Evolutionary conservation across 2,888 invertebrate genomes (phyloP).

Genomic region (Nemotelus nigrinus): DNA sequence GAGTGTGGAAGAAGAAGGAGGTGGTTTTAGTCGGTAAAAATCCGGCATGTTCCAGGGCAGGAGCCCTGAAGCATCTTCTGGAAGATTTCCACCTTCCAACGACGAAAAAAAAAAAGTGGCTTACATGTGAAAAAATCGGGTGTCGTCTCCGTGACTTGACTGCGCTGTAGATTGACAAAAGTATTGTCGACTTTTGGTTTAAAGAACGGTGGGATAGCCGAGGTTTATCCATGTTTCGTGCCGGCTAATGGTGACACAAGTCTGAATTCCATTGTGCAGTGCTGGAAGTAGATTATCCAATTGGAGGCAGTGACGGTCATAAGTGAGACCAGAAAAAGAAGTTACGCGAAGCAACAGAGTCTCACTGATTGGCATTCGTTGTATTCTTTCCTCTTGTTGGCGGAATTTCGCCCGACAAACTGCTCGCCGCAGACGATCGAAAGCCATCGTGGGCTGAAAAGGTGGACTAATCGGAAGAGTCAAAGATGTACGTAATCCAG

Average conservation of each 20-base stretch:
- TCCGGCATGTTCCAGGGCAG: too few species aligned
- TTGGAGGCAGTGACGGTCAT: too few species aligned
- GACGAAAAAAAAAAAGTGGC: neutral
- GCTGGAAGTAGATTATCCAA: neutral
- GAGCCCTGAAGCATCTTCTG: too few species aligned
- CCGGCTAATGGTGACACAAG: neutral
- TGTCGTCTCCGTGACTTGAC: neutral
- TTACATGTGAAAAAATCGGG: neutral
- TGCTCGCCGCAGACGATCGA: neutral
- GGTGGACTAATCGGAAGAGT: slow-evolving; percentile 20
- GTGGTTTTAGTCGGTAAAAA: too few species aligned
- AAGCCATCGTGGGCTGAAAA: neutral
- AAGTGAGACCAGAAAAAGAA: neutral
- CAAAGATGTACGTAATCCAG: neutral
- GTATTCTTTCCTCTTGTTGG: neutral
- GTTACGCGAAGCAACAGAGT: neutral
- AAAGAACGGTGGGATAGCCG: neutral
- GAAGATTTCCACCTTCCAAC: too few species aligned
- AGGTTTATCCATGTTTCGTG: neutral
- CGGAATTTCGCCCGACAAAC: slow-evolving; percentile 13
- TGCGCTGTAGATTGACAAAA: neutral
- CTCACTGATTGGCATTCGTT: neutral
- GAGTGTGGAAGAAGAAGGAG: too few species aligned
- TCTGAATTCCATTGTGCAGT: neutral
- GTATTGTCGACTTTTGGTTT: neutral